These are phyloP conservation scores for Anolis apletophallus DNA, from an alignment of 2,797 vertebrate species.

Conservation along the genomic window DNA sequence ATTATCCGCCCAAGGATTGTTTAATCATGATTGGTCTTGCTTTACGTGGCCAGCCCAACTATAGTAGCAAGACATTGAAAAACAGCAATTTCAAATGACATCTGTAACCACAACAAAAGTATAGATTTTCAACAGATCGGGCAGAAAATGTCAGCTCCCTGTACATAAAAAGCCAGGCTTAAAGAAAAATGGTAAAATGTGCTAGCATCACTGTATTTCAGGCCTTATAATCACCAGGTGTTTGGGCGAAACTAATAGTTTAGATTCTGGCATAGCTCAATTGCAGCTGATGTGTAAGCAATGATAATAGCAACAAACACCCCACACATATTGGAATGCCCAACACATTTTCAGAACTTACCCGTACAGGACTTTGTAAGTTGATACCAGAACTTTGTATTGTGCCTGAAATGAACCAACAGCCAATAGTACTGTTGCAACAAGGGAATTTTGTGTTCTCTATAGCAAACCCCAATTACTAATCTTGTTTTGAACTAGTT, in stretches of 20 bases:
- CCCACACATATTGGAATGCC: slow-evolving; percentile 8
- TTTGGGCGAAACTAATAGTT: not conserved
- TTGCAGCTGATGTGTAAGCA: slow-evolving; percentile 11
- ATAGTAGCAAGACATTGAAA: too few relatives aligned
- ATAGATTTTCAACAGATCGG: not conserved
- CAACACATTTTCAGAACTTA: slow-evolving; percentile 1
- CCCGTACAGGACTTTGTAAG: too few relatives aligned
- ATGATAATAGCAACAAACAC: not conserved
- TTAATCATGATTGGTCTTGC: not conserved
- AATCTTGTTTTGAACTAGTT: too few relatives aligned
- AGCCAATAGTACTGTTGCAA: too few relatives aligned
- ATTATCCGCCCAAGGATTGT: not conserved
- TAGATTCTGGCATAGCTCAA: not conserved
- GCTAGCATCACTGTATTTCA: not conserved
- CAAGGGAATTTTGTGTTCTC: too few relatives aligned
- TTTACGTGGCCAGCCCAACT: not conserved
- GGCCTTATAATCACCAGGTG: not conserved
- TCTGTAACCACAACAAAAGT: not conserved
- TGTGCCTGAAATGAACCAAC: too few relatives aligned
- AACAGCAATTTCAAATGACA: not conserved
- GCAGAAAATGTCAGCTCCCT: not conserved
- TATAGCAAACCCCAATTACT: too few relatives aligned
- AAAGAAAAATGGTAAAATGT: not conserved
- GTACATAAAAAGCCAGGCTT: not conserved
- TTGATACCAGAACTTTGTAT: too few relatives aligned